Evolutionary conservation across 2,113 vertebrate species (phyloP).

Genomic region (human): DNA sequence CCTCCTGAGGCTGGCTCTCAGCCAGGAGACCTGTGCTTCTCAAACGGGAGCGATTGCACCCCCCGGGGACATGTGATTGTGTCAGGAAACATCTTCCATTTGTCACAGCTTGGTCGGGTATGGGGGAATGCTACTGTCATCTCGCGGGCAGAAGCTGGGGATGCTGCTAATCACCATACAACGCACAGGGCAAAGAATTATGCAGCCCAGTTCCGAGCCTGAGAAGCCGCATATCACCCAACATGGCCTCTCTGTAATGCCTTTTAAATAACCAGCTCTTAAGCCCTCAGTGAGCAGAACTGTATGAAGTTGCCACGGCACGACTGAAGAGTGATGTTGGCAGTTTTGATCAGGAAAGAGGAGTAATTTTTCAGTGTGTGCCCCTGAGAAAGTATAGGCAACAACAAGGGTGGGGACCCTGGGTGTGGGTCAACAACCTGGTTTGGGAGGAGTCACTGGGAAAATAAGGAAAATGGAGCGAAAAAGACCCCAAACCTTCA

Average conservation of each 20-base stretch:
- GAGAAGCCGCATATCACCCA: rapidly evolving
- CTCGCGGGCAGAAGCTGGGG: neutral
- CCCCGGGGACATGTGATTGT: neutral
- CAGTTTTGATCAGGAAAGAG: neutral
- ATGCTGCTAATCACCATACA: rapidly evolving
- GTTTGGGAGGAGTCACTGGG: neutral
- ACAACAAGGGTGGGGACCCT: too few species aligned
- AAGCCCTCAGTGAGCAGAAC: too few species aligned
- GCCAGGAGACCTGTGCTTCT: neutral
- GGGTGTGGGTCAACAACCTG: rapidly evolving
- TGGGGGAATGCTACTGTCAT: neutral
- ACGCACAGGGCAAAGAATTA: rapidly evolving
- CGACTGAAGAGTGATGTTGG: neutral
- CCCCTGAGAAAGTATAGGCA: too few species aligned
- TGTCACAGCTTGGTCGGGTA: neutral
- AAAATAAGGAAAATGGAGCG: too few species aligned
- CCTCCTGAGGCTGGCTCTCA: neutral
- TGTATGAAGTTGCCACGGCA: too few species aligned
- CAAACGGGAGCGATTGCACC: neutral
- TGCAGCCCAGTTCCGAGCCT: neutral
- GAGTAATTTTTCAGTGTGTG: rapidly evolving
- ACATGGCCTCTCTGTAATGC: rapidly evolving
- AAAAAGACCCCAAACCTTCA: neutral
- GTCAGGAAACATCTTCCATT: neutral
- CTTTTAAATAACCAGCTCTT: neutral